Evolutionary conservation across 2,888 invertebrate species (phyloP).

Genomic region (Drosophila mercatorum): DNA sequence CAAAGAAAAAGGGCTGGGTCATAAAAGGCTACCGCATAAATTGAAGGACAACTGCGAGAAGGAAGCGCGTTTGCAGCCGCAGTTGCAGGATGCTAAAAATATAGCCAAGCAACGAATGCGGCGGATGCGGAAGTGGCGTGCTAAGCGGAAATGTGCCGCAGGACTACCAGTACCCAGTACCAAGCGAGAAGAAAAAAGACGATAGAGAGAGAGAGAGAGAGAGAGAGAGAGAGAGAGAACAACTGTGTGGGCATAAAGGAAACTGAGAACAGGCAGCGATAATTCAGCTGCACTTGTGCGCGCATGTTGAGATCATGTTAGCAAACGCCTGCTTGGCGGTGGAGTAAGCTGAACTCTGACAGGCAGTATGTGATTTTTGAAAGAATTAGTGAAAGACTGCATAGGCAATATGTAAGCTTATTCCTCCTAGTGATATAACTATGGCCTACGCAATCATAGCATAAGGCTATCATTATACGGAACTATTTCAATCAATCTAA

Average conservation of each 20-base stretch:
- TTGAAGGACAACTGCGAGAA: conserved; percentile 44
- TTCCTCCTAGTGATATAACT: not conserved
- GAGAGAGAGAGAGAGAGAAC: not conserved
- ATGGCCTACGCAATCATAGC: no score
- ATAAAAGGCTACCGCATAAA: conserved; percentile 74
- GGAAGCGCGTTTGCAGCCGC: conserved; percentile 8
- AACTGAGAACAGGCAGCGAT: conserved; percentile 61
- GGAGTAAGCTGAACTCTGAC: not conserved
- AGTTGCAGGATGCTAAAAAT: conserved; percentile 55
- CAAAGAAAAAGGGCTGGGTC: conserved; percentile 62
- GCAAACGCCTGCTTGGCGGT: conserved; percentile 1
- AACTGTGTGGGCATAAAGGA: conserved; percentile 49
- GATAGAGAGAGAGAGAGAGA: not conserved
- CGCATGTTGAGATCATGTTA: conserved; percentile 69
- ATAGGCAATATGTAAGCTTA: not conserved
- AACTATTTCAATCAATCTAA: no score
- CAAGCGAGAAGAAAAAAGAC: not conserved
- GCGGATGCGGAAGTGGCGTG: conserved; percentile 70
- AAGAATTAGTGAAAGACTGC: not conserved
- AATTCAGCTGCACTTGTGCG: conserved; percentile 72
- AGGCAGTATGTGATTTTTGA: not conserved
- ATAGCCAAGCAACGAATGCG: conserved; percentile 63
- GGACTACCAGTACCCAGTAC: conserved; percentile 42
- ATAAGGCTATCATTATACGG: no score
- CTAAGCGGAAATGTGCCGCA: conserved; percentile 78